Base-by-base conservation (phyloP, 1,140 invertebrate species). In the Listronotus bonariensis region DNA sequence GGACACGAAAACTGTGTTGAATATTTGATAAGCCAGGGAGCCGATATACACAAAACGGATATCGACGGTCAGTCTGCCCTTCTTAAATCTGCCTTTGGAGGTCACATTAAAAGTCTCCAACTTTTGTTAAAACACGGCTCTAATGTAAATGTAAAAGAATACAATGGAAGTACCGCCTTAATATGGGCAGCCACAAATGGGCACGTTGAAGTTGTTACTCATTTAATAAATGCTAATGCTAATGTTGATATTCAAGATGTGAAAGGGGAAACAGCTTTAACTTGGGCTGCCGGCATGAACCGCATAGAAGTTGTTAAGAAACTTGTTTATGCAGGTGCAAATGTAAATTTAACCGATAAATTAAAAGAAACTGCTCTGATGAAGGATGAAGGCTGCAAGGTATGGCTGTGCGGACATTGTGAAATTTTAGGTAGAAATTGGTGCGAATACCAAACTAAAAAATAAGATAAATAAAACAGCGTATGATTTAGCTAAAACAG, bases 271-370 rank as follows among this genome's bases (percentile, higher is more conserved):
- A 71, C 67, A 1, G 31, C 67, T 1, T 20, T 69, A 18, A 56
- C 52, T 20, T 43, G 46, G 7, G 65, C 68, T 8, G 43, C 43
- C 3, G 26, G 20, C 11, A 40, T 51, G 17, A 58, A 56, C 17
- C 41, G 57, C 32, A 17, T 59, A 8, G 46, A 48, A 14, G 38
- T 20, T 34, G 57, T 65, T 11, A 38, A 54, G 17, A 14, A 61
- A 7, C 51, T 72, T 11, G 6, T 68, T 12, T 14, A 40, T 7
- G 41, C 41, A 15, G 34, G 41, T 11, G 56, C 43, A 0, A 32
- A 68, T 18, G 46, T 77, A 79, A 59, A 58, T 14, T 15, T 89
- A 49, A 88, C 90, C 7, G 81, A 82, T 52, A 71, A 70, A 6
- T 46, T 38, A 3, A 38, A 31, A n/a, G 18, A 43, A 11, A 53